Evolutionary conservation across 2,888 invertebrate genomes (phyloP), one percentile per base, ranked within the genome.

Genomic region (Tetragnatha montana): DNA sequence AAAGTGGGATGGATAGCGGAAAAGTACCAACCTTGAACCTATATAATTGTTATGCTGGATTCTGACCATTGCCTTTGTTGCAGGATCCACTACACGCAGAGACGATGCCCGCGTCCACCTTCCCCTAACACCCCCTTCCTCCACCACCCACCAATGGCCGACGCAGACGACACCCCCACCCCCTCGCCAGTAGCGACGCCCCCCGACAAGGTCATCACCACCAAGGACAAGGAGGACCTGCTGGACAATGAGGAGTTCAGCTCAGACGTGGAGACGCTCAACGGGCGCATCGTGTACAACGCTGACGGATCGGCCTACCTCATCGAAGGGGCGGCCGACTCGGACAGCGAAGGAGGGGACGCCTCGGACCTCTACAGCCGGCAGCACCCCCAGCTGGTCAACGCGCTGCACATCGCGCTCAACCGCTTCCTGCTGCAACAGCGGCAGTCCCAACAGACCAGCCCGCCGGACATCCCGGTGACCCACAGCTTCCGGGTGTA

Each of bases 241-340:
- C 74, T 60, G 4, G 85, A 81, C 51, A 81, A 80, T 6, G 80
- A 80, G 60, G 79, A 71, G 10, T 81, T 76, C 84, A 90, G 90
- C 70, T 90, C 90, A 6, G 98, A 98, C 94, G 98, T 98, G 92
- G 97, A 98, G 94, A 96, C 96, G 94, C 98, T 98, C 94, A 97
- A 98, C 94, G 98, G 98, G 92, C 98, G 98, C 94, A 98, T 99
- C 93, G 98, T 98, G 92, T 98, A 98, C 95, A 98, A 98, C 94
- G 97, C 98, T 73, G 98, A 98, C 94, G 98, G 98, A 91, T 98
- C 98, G 91, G 98, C 98, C 84, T 98, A 98, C 95, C 98, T 98
- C 94, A 98, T 99, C 93, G 98, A 98, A 93, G 91, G 89, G 19
- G 87, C 81, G 17, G n/a, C n/a, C n/a, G 93, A 93, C 14, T 93